A percentile compares a stretch with the other conserved stretches of the same genome.
These are phyloP conservation scores for Gallinago nigripennis DNA, from an alignment of 2,797 vertebrate species.

Conservation along the genomic window DNA sequence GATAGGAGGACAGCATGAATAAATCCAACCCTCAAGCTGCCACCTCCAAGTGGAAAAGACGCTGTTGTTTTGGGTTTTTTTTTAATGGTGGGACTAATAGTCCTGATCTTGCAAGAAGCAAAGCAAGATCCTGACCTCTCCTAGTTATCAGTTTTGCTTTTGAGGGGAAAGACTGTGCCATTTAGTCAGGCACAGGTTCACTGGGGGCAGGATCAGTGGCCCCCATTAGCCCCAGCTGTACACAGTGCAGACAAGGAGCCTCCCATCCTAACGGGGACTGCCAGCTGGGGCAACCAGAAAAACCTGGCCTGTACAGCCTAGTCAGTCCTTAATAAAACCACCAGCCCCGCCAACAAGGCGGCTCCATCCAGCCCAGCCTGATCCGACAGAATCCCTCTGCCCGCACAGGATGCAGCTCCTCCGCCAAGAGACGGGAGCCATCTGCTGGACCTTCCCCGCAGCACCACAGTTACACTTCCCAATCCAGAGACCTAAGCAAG, in stretches of 20 bases:
- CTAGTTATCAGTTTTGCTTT: neutral
- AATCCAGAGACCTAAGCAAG: fast-evolving
- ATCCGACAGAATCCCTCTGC: neutral
- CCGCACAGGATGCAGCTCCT: fast-evolving
- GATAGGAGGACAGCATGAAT: neutral
- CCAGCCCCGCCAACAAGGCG: fast-evolving
- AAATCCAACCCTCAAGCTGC: neutral
- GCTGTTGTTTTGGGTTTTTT: neutral
- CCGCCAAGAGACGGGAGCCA: neutral
- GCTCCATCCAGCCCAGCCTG: neutral
- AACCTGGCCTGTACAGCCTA: fast-evolving
- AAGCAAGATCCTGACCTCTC: neutral
- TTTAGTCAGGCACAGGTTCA: neutral
- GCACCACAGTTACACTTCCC: fast-evolving
- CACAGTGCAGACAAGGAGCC: neutral
- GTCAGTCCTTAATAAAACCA: neutral
- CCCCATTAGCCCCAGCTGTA: neutral
- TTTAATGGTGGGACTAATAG: neutral
- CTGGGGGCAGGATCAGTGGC: neutral
- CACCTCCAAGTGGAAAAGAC: neutral
- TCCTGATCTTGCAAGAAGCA: neutral
- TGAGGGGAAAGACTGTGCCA: neutral
- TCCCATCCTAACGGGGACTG: neutral
- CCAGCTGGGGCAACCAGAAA: neutral
- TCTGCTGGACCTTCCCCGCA: neutral